These are phyloP conservation scores for Drosophila kanapiae DNA, from an alignment of 1,140 invertebrate species.

Conservation along the genomic window DNA sequence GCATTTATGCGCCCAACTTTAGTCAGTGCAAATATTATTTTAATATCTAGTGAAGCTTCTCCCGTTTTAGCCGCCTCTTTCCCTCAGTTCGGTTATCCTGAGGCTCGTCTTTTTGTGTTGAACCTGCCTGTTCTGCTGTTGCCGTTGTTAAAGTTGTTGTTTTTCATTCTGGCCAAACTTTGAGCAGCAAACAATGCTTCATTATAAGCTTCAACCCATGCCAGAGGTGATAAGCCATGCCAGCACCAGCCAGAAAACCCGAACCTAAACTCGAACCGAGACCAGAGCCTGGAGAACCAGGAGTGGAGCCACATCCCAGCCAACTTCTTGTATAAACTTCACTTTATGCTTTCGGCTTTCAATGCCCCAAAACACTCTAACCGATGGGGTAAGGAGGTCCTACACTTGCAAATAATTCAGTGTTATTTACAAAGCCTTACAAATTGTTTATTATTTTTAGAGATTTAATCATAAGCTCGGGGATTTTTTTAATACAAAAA, in stretches of 20 bases:
- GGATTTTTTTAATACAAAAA: neutral
- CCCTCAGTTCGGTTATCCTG: constrained; percentile 4
- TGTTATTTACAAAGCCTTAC: neutral
- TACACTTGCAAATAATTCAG: neutral
- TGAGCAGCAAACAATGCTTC: constrained; percentile 80
- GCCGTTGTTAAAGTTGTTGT: constrained; percentile 55
- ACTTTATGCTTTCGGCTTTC: constrained; percentile 73
- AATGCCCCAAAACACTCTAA: constrained; percentile 28
- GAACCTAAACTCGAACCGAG: constrained; percentile 1
- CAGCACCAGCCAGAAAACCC: constrained; percentile 34
- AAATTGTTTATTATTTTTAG: neutral
- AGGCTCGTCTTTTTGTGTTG: constrained; percentile 40
- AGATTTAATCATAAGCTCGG: neutral
- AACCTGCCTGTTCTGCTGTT: constrained; percentile 20
- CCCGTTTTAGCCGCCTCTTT: neutral
- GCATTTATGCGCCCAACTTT: constrained; percentile 65
- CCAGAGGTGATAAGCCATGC: constrained; percentile 78
- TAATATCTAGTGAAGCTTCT: constrained; percentile 65
- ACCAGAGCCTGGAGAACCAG: constrained; percentile 6
- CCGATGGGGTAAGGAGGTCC: neutral
- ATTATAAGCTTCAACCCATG: constrained; percentile 72
- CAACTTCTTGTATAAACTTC: constrained; percentile 77
- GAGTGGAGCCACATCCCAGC: constrained; percentile 15
- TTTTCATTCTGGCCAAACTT: constrained; percentile 72
- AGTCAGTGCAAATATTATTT: constrained; percentile 73